Conservation (phyloP, 2,888 invertebrate genomes). For the Odontocolon sp. region DNA sequence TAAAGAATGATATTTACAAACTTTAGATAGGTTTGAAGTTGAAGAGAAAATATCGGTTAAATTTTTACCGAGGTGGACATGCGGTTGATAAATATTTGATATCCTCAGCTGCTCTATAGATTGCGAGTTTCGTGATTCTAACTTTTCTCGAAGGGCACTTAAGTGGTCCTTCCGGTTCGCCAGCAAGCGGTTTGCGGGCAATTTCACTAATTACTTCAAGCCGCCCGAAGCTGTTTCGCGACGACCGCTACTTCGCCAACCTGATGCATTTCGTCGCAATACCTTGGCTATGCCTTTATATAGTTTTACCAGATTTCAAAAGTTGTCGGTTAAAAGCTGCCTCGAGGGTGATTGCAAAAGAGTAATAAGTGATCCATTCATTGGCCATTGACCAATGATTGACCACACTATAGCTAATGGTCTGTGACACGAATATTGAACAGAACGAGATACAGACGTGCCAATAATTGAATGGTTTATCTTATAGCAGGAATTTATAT, state of each 20-base stretch:
- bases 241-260: neutral
- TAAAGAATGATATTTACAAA: no score
- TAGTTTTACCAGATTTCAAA: neutral
- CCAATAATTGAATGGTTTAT: neutral
- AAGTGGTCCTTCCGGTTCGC: conserved; percentile 13
- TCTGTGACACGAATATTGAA: neutral
- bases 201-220: conserved; percentile 3
- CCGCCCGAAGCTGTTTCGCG: neutral
- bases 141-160: conserved; percentile 35
- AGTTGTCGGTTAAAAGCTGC: neutral
- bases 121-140: conserved; percentile 2
- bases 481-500: neutral
- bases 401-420: no score
- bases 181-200: neutral
- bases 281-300: neutral
- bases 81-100: conserved; percentile 76
- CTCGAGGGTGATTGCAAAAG: neutral
- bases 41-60: no score
- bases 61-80: no score
- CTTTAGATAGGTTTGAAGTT: no score
- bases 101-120: conserved; percentile 29
- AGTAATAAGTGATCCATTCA: no score
- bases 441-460: neutral
- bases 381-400: no score
- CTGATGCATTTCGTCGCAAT: neutral